These are phyloP conservation scores for Falco rusticolus DNA, from an alignment of 2,797 vertebrate species.

Conservation along the genomic window DNA sequence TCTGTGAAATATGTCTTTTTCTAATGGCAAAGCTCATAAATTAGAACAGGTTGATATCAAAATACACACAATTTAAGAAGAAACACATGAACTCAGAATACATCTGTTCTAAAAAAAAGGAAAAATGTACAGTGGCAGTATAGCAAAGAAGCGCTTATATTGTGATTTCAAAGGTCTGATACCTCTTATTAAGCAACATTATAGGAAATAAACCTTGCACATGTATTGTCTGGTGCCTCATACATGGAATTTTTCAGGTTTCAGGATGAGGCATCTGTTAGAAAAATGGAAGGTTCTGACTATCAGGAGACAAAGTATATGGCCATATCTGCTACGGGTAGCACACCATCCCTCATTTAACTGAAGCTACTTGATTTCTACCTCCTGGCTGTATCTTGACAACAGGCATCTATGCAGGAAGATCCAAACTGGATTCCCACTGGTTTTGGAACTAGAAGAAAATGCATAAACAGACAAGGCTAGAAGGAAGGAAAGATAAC, in stretches of 20 bases:
- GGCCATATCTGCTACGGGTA: neutral
- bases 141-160: neutral
- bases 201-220: neutral
- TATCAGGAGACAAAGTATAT: neutral
- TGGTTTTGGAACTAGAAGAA: neutral
- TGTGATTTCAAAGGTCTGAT: neutral
- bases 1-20: slow-evolving; percentile 46
- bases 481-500: neutral
- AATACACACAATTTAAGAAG: slow-evolving; percentile 25
- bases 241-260: neutral
- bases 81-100: neutral
- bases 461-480: neutral
- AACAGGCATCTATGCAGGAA: neutral
- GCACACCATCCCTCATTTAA: neutral
- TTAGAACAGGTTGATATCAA: slow-evolving; percentile 9
- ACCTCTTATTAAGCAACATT: neutral
- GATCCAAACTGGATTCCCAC: neutral
- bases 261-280: neutral
- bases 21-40: slow-evolving; percentile 47
- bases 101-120: neutral
- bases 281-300: neutral
- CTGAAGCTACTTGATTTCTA: neutral
- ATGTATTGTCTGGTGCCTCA: neutral
- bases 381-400: neutral
- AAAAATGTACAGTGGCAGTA: neutral